Percentiles rank a stretch among this genome's conserved stretches.
Conservation (phyloP, 2,797 vertebrate species). For the Tinamus major region DNA sequence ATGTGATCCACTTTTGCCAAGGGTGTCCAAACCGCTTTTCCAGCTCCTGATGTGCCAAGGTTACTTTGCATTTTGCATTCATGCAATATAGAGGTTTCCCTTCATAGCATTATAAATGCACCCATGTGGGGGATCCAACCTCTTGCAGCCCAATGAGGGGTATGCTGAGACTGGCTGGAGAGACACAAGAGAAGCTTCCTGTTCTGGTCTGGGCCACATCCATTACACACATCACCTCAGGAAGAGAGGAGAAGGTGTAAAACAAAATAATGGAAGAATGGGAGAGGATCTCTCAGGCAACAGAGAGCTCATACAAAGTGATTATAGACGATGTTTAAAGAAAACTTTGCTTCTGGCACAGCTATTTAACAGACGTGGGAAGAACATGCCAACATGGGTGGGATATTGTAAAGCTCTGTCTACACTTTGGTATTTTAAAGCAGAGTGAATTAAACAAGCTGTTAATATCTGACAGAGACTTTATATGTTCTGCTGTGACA, state of each 20-base stretch:
- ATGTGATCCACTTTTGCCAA: conserved; percentile 11
- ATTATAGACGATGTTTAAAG: conserved; percentile 2
- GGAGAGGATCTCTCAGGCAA: not conserved
- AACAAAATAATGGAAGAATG: not conserved
- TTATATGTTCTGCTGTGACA: not conserved
- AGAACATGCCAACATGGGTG: conserved; percentile 36
- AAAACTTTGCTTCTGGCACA: not conserved
- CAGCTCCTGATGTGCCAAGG: not conserved
- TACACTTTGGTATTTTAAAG: not conserved
- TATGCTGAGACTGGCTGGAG: not conserved
- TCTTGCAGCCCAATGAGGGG: not conserved
- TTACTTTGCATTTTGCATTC: conserved; percentile 13
- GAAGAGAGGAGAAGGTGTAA: conserved; percentile 12
- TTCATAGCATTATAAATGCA: not conserved
- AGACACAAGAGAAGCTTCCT: not conserved
- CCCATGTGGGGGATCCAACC: not conserved
- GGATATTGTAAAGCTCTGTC: not conserved
- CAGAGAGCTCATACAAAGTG: not conserved
- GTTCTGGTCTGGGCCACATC: conserved; percentile 26
- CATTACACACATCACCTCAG: not conserved
- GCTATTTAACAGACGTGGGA: not conserved
- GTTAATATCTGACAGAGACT: not conserved
- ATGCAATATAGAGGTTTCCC: not conserved
- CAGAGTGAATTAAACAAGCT: not conserved
- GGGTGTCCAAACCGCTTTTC: conserved; percentile 40